phyloP scores from a whole-genome alignment of 2,888 invertebrate species.

The Macroteleia sp. region DNA sequence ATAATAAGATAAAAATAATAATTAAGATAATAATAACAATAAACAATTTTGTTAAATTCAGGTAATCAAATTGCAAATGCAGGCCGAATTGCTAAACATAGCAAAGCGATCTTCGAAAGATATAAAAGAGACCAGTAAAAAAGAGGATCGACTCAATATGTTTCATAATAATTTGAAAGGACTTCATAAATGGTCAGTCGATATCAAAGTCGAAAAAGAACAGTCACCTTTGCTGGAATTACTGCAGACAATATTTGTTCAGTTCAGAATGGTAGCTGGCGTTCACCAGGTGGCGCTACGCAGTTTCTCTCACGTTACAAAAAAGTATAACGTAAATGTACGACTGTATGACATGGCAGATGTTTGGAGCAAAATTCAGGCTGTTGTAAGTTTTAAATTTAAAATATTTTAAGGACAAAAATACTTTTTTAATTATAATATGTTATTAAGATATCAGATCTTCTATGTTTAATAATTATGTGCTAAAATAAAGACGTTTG shows the following conservation, averaged over 20 bases:
- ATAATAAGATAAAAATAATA: too few species aligned
- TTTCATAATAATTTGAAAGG: too few species aligned
- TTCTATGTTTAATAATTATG: too few species aligned
- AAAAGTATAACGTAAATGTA: slow-evolving; percentile 85
- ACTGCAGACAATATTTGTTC: slow-evolving; percentile 90
- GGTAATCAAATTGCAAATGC: slow-evolving; percentile 93
- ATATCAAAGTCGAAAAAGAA: slow-evolving; percentile 73
- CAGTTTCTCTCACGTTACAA: slow-evolving; percentile 87
- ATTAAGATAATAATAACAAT: too few species aligned
- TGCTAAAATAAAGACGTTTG: too few species aligned
- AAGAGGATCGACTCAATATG: slow-evolving; percentile 59
- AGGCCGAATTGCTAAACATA: slow-evolving; percentile 91
- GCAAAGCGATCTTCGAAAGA: slow-evolving; percentile 92
- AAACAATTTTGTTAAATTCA: slow-evolving; percentile 83
- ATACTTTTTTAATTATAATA: too few species aligned
- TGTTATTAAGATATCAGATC: too few species aligned
- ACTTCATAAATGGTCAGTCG: slow-evolving; percentile 46
- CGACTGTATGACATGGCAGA: slow-evolving; percentile 89
- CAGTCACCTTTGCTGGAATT: slow-evolving; percentile 86
- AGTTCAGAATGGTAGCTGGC: slow-evolving; percentile 92
- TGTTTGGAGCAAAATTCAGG: slow-evolving; percentile 95
- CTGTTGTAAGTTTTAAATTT: slow-evolving; percentile 91
- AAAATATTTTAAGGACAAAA: too few species aligned
- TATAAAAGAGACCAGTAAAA: slow-evolving; percentile 82
- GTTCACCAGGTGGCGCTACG: slow-evolving; percentile 90